phyloP scores from a whole-genome alignment of 2,113 vertebrate genomes.

The Ceratotherium simum region DNA sequence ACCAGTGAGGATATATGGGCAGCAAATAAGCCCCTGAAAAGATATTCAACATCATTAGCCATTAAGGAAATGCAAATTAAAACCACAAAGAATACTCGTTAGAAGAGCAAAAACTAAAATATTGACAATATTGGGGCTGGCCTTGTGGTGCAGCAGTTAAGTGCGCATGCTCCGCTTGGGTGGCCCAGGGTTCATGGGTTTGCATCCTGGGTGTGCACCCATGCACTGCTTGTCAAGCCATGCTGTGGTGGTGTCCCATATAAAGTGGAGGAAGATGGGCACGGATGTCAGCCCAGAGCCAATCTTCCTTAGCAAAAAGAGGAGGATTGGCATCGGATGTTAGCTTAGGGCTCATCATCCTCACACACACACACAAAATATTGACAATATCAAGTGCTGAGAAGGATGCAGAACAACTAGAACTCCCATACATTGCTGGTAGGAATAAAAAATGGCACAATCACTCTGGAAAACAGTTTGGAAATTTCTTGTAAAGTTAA shows the following conservation, averaged over 20 bases:
- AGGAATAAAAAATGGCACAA: background rate
- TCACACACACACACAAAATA: background rate
- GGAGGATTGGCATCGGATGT: no score
- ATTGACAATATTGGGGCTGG: background rate
- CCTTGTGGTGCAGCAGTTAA: no score
- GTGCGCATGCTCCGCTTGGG: no score
- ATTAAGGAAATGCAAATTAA: background rate
- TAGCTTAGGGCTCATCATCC: no score
- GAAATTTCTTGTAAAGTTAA: background rate
- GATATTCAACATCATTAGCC: background rate
- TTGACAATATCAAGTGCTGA: background rate
- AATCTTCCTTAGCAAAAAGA: no score
- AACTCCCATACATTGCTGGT: background rate
- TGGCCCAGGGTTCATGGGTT: no score
- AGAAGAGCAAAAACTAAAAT: background rate
- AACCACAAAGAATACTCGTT: background rate
- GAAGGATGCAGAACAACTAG: background rate
- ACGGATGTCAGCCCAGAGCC: no score
- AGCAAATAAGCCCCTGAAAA: background rate
- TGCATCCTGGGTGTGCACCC: no score
- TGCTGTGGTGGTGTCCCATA: no score
- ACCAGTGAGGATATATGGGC: background rate
- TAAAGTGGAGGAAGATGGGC: no score
- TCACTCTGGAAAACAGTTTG: background rate
- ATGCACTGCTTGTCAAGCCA: no score